Evolutionary conservation across 2,113 vertebrate genomes (phyloP).

Genomic region (Myotis yumanensis): DNA sequence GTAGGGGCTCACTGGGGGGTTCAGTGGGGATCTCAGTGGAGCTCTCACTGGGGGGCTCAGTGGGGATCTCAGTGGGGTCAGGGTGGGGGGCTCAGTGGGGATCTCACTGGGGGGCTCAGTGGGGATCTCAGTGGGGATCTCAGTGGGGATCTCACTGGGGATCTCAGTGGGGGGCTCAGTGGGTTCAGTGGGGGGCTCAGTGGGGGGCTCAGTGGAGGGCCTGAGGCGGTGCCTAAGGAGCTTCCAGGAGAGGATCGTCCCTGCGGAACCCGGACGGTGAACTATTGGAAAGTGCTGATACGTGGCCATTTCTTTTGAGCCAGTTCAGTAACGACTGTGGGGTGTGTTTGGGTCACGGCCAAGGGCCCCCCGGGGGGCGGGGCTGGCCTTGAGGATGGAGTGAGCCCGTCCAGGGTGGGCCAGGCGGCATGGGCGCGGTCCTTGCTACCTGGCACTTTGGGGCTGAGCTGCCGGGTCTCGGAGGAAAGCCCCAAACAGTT

Average conservation of each 20-base stretch:
- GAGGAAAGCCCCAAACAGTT: not conserved
- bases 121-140: too few relatives aligned
- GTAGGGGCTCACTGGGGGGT: too few relatives aligned
- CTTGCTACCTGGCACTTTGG: fast-evolving
- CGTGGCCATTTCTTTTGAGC: not conserved
- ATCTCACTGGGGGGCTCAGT: too few relatives aligned
- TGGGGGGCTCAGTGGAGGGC: not conserved
- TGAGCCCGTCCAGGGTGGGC: too few relatives aligned
- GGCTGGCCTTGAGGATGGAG: not conserved
- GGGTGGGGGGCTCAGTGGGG: too few relatives aligned
- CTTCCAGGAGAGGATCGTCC: not conserved
- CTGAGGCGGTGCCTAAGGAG: fast-evolving
- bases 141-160: too few relatives aligned
- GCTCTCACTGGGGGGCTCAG: too few relatives aligned
- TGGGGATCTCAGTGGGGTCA: too few relatives aligned
- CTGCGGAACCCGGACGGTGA: not conserved
- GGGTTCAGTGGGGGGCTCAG: too few relatives aligned
- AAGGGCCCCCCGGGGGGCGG: not conserved
- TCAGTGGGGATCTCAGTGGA: too few relatives aligned
- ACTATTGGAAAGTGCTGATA: fast-evolving
- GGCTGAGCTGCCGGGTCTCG: fast-evolving
- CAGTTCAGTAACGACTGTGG: fast-evolving
- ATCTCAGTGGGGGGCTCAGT: too few relatives aligned
- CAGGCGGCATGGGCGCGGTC: too few relatives aligned
- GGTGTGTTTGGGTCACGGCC: not conserved